Evolutionary conservation across 2,888 invertebrate species (phyloP), one percentile per base, ranked within the genome.

Genomic region (Vanessa cardui): DNA sequence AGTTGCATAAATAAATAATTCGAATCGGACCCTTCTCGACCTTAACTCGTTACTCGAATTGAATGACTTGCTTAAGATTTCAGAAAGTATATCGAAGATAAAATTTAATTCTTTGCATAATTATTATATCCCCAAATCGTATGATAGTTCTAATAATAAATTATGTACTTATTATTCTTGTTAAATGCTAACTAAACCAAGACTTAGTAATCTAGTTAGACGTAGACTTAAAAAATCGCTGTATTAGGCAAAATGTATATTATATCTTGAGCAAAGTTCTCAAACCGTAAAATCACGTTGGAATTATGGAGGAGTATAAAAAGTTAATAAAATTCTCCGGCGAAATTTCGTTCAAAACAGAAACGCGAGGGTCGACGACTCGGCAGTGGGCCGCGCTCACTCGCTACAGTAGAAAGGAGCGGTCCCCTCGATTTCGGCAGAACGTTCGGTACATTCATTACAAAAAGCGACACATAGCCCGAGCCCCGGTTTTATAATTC

Each of bases 401-500:
- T 62, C 68, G 69, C 71, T 66, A 81, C 83, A 46, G 71, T 69
- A 63, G 85, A 83, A 82, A 82, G 82, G 84, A 81, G 78, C 79
- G 77, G 78, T 78, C 84, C 83, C 84, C 79, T 76, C 75, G 76
- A 69, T 74, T 77, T 77, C 75, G 77, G 72, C 75, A 76, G 33
- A 56, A 72, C 65, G 71, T 78, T 80, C 81, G 80, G 86, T 85
- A 85, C 87, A 83, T 88, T 90, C 89, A 90, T 91, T 89, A 90
- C 89, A 87, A 90, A 91, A 90, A 90, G 87, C 90, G 89, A 89
- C 90, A 88, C 89, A 88, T 87, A 84, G 88, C 81, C 83, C 83
- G 84, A 83, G 85, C 83, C 85, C 84, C 86, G 85, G 85, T 89
- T 91, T 88, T 90, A 91, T 92, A 92, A 92, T 92, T 91, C 88